Evolutionary conservation across 2,888 invertebrate species (phyloP).

Genomic region (Nipponacmea schrenckii): DNA sequence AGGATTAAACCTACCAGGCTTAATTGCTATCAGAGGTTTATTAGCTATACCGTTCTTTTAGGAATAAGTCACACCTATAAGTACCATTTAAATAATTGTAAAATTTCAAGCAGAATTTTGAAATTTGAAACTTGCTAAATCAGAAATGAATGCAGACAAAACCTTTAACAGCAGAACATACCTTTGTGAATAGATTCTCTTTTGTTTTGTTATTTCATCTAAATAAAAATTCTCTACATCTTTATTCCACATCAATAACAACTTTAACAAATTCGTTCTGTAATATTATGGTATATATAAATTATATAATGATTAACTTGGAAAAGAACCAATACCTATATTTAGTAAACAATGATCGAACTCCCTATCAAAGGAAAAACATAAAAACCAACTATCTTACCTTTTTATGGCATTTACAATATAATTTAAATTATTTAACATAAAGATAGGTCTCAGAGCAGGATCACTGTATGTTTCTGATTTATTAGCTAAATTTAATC

Average conservation of each 20-base stretch:
- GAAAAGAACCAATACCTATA: background rate
- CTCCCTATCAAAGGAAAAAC: background rate
- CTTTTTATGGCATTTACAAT: conserved; percentile 91
- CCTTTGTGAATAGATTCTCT: conserved; percentile 76
- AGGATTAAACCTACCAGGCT: too few relatives aligned
- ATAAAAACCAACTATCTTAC: conserved; percentile 59
- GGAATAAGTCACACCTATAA: too few relatives aligned
- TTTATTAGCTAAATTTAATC: conserved; percentile 85
- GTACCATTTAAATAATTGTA: too few relatives aligned
- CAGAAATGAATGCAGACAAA: too few relatives aligned
- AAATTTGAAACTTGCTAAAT: too few relatives aligned
- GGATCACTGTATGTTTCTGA: conserved; percentile 90
- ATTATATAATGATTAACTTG: background rate
- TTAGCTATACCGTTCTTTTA: too few relatives aligned
- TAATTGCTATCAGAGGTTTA: too few relatives aligned
- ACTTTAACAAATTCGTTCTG: conserved; percentile 75
- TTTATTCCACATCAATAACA: conserved; percentile 79
- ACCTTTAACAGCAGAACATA: conserved; percentile 30
- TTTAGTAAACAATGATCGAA: background rate
- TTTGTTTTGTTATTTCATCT: conserved; percentile 86
- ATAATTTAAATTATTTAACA: conserved; percentile 94
- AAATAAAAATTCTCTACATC: conserved; percentile 87
- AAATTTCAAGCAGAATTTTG: too few relatives aligned
- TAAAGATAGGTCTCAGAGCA: conserved; percentile 87
- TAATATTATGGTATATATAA: conserved; percentile 13